Evolutionary conservation across 2,888 invertebrate genomes (phyloP).

Genomic region (Orchesellides sinensis): DNA sequence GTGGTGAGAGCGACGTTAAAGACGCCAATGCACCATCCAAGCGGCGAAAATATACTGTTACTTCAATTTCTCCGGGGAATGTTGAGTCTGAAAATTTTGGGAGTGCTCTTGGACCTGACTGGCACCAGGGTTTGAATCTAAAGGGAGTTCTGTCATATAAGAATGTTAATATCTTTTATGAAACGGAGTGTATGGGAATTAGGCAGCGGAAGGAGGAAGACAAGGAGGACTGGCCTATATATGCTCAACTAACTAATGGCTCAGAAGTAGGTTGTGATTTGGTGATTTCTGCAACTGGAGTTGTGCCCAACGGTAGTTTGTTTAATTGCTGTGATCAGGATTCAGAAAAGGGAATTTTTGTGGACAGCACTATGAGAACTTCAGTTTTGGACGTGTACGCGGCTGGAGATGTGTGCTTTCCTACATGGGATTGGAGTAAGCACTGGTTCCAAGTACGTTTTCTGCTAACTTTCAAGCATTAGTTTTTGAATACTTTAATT

Average conservation of each 20-base stretch:
- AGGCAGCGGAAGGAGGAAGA: background rate
- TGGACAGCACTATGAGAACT: slow-evolving; percentile 92
- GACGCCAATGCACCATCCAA: slow-evolving; percentile 20
- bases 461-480: background rate
- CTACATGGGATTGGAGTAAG: slow-evolving; percentile 85
- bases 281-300: slow-evolving; percentile 97
- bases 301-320: slow-evolving; percentile 81
- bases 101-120: slow-evolving; percentile 97
- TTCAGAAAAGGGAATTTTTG: slow-evolving; percentile 88
- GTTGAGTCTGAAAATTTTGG: slow-evolving; percentile 78
- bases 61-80: background rate
- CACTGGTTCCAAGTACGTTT: slow-evolving; percentile 85
- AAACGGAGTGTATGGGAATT: slow-evolving; percentile 76
- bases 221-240: slow-evolving; percentile 81
- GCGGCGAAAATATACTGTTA: slow-evolving; percentile 77
- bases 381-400: slow-evolving; percentile 89
- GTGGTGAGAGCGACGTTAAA: too few species aligned
- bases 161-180: slow-evolving; percentile 78
- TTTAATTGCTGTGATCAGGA: slow-evolving; percentile 46
- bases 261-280: slow-evolving; percentile 89
- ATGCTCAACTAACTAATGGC: slow-evolving; percentile 86
- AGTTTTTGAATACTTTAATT: too few species aligned
- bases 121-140: slow-evolving; percentile 86
- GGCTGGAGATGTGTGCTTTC: slow-evolving; percentile 95
- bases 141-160: slow-evolving; percentile 79